phyloP scores from a whole-genome alignment of 2,888 invertebrate genomes.

The Epicampocera succincta region DNA sequence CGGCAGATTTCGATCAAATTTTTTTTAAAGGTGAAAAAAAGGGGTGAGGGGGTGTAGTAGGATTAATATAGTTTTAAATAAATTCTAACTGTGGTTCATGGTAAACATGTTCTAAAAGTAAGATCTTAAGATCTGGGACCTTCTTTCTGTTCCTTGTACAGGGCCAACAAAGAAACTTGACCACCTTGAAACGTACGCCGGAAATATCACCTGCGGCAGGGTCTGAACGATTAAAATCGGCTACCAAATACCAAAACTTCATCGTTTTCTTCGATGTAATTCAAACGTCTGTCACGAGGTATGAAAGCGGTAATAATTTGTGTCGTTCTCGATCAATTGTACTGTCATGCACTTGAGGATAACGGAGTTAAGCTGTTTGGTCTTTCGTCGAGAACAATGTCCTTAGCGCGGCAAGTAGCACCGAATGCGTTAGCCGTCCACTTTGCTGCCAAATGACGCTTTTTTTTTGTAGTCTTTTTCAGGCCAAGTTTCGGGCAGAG shows the following conservation, averaged over 20 bases:
- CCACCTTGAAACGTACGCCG: conserved; percentile 95
- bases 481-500: conserved; percentile 99
- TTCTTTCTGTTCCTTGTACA: conserved; percentile 99
- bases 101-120: conserved; percentile 51
- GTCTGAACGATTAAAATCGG: conserved; percentile 99
- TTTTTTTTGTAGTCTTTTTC: conserved; percentile 99
- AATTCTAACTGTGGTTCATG: conserved; percentile 46
- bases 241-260: conserved; percentile 99
- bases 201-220: conserved; percentile 99
- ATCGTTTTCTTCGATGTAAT: conserved; percentile 99
- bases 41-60: too few species aligned
- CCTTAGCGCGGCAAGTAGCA: conserved; percentile 99
- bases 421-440: conserved; percentile 99
- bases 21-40: too few species aligned
- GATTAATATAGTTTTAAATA: too few species aligned
- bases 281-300: conserved; percentile 99
- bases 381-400: conserved; percentile 99
- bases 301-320: conserved; percentile 99
- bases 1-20: too few species aligned
- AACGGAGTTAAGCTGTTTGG: conserved; percentile 99
- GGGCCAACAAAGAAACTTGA: conserved; percentile 98
- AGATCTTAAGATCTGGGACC: conserved; percentile 95
- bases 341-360: conserved; percentile 99
- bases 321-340: conserved; percentile 99
- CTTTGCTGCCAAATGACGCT: conserved; percentile 99